Evolutionary conservation across 2,113 vertebrate species (phyloP).

Genomic region (Bambusicola thoracicus): DNA sequence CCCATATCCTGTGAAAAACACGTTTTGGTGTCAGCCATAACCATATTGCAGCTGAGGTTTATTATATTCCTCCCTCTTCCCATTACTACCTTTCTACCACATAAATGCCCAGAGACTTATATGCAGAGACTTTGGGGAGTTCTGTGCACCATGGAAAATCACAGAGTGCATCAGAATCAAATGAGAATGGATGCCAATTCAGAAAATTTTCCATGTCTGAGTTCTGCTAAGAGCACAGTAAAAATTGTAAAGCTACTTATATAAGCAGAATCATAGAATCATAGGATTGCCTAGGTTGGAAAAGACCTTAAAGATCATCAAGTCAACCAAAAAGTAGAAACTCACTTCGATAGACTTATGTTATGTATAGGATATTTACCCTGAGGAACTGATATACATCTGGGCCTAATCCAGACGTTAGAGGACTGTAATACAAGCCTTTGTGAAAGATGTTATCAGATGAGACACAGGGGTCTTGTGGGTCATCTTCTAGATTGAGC

Average conservation of each 20-base stretch:
- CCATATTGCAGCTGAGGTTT: background rate
- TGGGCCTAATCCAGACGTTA: slow-evolving; percentile 55
- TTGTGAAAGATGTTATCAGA: slow-evolving; percentile 70
- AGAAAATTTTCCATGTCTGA: background rate
- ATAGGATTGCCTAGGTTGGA: too few species aligned
- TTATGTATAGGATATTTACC: slow-evolving; percentile 51
- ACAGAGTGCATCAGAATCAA: background rate
- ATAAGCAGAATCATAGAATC: background rate
- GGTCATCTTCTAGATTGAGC: slow-evolving; percentile 65
- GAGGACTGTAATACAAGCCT: slow-evolving; percentile 75
- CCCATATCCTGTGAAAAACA: slow-evolving; percentile 63
- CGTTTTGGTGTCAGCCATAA: rapidly evolving
- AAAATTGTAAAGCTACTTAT: background rate
- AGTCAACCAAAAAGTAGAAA: background rate
- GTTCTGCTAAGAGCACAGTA: background rate
- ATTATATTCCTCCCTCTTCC: background rate
- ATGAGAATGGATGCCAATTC: background rate
- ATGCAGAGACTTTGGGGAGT: background rate
- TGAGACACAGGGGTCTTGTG: slow-evolving; percentile 60
- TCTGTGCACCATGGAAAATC: background rate
- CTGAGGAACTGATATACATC: slow-evolving; percentile 70
- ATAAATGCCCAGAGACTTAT: background rate
- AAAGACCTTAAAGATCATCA: too few species aligned
- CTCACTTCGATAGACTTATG: background rate
- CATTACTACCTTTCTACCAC: background rate